Base-by-base conservation (phyloP, 1,140 invertebrate species). In the Uloborus diversus region DNA sequence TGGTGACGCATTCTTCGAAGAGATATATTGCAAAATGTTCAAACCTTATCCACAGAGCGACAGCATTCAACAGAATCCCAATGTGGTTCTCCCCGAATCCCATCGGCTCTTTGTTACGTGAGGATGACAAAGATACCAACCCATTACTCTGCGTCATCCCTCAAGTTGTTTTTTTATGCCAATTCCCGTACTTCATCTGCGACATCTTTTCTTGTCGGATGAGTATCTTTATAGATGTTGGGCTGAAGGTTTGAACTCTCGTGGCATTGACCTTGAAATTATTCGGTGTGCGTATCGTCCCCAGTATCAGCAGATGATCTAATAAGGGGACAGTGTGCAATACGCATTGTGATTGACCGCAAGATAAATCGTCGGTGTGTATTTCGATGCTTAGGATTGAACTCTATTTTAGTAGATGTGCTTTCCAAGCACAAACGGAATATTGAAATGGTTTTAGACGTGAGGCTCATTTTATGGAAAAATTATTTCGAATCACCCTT, bases 221-320 rank as follows among this genome's bases (percentile, higher is more conserved):
- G n/a, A 59, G 53, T 42, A 71, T 57, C 69, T 32, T 71, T 71
- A 71, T 59, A 56, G 53, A 71, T 71, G 69, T 13, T 71, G 69
- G 66, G n/a, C 66, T 30, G 23, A 53, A 56, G 56, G 49, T 23
- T 56, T 69, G 47, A 47, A 59, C 69, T 59, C 23, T 69, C 33
- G 53, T 59, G 69, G 69, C 69, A 33, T 71, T 71, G 69, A 71
- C 69, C 69, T 71, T 71, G 69, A 61, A 69, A 69, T 69, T 69
- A 49, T 69, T 27, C 30, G 42, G 35, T 69, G n/a, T 33, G 49
- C 56, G 9, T 49, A 28, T 28, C 51, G 30, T 64, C 23, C 25
- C 23, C 17, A 33, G 30, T 28, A 69, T 35, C 49, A 33, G 28
- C 49, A 35, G 66, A 30, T 53, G 56, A 66, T 32, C 51, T 51